A percentile compares a stretch with the other conserved stretches of the same genome.
Evolutionary conservation across 2,113 vertebrate genomes (phyloP).

Genomic region (Potamarius usumacintae): DNA sequence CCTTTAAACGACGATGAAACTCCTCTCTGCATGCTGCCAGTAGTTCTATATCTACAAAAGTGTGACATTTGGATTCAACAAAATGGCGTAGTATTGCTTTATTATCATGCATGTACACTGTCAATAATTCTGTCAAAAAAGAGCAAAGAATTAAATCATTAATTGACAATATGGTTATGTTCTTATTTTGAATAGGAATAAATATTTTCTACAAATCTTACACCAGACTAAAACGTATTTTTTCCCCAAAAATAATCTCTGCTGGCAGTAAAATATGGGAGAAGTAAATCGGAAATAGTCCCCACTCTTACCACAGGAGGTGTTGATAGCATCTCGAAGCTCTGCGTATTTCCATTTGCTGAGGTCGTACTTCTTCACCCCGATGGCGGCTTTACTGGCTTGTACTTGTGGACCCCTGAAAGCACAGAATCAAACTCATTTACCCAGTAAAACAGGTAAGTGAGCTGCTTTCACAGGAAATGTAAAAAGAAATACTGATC

Average conservation of each 20-base stretch:
- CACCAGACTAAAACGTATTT: neutral
- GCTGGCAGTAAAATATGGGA: neutral
- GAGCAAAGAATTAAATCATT: neutral
- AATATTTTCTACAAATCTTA: neutral
- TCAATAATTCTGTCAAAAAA: neutral
- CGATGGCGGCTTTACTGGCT: conserved; percentile 91
- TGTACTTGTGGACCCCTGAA: conserved; percentile 88
- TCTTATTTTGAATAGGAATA: neutral
- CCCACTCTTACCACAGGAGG: conserved; percentile 87
- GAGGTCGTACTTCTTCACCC: conserved; percentile 91
- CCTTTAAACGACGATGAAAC: conserved; percentile 96
- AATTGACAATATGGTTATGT: neutral
- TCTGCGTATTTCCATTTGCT: conserved; percentile 99
- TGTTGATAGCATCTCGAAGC: conserved; percentile 96
- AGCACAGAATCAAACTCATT: conserved; percentile 13
- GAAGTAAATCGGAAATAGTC: neutral
- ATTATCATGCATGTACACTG: neutral
- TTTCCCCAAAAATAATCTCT: neutral
- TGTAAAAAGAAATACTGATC: neutral
- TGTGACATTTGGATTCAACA: neutral
- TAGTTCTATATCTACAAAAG: conserved; percentile 88
- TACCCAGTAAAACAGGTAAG: neutral
- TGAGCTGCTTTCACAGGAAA: neutral
- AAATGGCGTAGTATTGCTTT: neutral
- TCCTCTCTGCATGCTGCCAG: conserved; percentile 96